Evolutionary conservation across 2,797 vertebrate species (phyloP), one percentile per base, ranked within the genome.

Genomic region (Apodemus agrarius): DNA sequence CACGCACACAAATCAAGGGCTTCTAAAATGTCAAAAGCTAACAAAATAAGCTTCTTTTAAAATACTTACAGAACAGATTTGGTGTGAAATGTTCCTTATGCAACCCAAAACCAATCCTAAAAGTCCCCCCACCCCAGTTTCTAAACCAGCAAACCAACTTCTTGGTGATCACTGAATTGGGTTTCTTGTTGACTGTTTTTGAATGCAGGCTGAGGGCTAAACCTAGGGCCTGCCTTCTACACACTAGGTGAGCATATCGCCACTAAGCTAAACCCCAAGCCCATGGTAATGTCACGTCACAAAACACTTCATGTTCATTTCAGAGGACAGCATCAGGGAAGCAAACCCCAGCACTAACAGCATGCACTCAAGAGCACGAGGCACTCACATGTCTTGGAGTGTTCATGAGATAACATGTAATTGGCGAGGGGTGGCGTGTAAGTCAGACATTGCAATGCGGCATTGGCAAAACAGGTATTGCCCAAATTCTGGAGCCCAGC

Each of bases 381-480:
- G 21, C 90, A 98, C 99, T 97, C 98, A 99, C 99, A 99, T 86
- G 99, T 99, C 98, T 99, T 99, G 94, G 99, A 99, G 99, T 99
- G 99, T 96, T 99, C 99, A 40, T 99, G 99, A 9, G 99, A 99
- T 69, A 99, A 98, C 99, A 99, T 99, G 98, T 99, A 99, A 98
- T 99, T 99, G 94, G 99, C 99, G 16, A 99, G 99, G 2, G 99
- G 99, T 6, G 99, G 99, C 0, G 99, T 99, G 97, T 99, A 99
- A 16, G 99, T 99, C 95, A 99, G 98, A 98, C 99, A 99, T 93
- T 99, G 99, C 69, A 99, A 98, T 22, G 99, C 99, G 11, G 99
- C 99, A 98, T 99, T 99, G 79, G 99, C 99, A 98, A 99, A 99
- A 97, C 99, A 99, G 0, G 99, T 99, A 97, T 99, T 99, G 98